phyloP scores from a whole-genome alignment of 92 coral and sea anemone genomes.

The Heliopora coerulea region DNA sequence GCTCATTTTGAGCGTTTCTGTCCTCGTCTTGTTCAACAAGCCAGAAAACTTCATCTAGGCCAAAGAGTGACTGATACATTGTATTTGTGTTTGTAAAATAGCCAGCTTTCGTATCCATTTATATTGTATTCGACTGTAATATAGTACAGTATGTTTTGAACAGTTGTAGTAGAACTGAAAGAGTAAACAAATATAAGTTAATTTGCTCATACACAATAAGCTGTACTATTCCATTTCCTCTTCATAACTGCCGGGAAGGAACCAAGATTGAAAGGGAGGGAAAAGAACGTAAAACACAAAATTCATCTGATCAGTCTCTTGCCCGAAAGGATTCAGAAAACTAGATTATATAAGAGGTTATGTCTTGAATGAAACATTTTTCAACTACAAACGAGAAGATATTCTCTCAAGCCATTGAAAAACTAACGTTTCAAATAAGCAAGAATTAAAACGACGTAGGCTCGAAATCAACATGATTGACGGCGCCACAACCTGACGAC shows the following conservation, averaged over 20 bases:
- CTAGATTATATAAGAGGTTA: too few relatives aligned
- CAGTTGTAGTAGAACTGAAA: constrained; percentile 1
- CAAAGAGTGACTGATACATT: constrained; percentile 19
- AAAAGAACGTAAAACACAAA: too few relatives aligned
- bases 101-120: constrained; percentile 19
- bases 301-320: too few relatives aligned
- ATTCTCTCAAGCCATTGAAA: too few relatives aligned
- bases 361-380: not conserved
- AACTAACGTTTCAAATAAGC: too few relatives aligned
- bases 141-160: constrained; percentile 20
- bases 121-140: constrained; percentile 12
- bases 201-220: not conserved
- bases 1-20: not conserved
- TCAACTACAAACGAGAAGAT: not conserved
- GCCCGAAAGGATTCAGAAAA: too few relatives aligned
- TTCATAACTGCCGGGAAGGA: too few relatives aligned
- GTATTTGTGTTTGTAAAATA: constrained; percentile 3
- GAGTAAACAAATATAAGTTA: not conserved
- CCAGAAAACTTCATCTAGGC: constrained; percentile 22
- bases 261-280: too few relatives aligned
- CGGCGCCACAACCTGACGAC: not conserved
- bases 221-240: too few relatives aligned
- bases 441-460: too few relatives aligned
- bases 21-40: not conserved
- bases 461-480: too few relatives aligned